Base-by-base conservation (phyloP, 2,797 vertebrate species). In the Rhinella marina region DNA sequence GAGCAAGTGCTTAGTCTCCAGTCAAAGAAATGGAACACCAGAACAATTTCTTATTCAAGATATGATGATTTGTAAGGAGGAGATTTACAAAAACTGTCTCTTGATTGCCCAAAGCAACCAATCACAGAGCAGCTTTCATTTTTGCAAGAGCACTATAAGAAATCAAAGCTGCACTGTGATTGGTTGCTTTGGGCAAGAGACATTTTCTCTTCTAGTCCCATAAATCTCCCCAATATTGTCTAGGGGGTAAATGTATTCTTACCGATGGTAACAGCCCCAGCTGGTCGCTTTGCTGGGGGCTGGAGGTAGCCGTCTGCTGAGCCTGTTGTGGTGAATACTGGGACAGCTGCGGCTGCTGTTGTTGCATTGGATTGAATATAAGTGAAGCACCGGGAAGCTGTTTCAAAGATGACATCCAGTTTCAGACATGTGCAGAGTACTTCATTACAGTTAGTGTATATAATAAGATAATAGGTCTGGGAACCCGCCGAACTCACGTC, bases 301-400 rank as follows among this genome's bases (percentile, higher is more conserved):
- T 97, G 90, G 96, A 96, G 1, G 94, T 92, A 91, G 96, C 92
- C 0, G 96, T 95, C 86, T 97, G 96, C 91, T 95, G 97, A 90
- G 90, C 91, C 7, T 90, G 91, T 82, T 97, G 96, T 78, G 96
- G 95, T 87, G 96, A 96, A 91, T 97, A 97, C 94, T 96, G 95
- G 87, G 96, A 94, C 52, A 97, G 92, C 91, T 96, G 92, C 41
- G 87, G 92, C 14, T 97, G 97, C 92, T 97, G 68, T 10, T 97
- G 97, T 92, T 97, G 97, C 90, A 96, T 92, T 88, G 96, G 91
- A 91, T 98, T 98, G 94, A 98, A 97, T 94, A 96, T 96, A 93
- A 98, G 93, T 86, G 96, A 97, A 79, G 95, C 94, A 84, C 95
- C 92, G 90, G 96, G 96, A 94, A 98, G 95, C 96, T 98, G 92